Conservation (phyloP, 2,113 vertebrate genomes). For the Egretta garzetta region DNA sequence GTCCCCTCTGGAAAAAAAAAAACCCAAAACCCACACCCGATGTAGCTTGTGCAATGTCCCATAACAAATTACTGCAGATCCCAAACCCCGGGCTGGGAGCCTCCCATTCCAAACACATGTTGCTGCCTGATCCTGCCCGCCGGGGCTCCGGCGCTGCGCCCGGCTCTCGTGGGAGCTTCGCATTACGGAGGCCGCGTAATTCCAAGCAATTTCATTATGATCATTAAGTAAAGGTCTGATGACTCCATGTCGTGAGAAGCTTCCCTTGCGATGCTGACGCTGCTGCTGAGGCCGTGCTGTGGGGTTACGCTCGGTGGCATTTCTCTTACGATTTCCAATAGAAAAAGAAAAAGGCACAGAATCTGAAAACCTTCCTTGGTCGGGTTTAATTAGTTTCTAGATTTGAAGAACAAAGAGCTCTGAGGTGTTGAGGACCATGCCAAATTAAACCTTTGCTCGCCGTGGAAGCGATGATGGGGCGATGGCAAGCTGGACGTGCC, state of each 20-base stretch:
- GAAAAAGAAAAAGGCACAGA: neutral
- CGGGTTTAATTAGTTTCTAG: neutral
- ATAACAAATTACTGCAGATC: neutral
- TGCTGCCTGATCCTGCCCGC: neutral
- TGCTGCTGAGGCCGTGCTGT: neutral
- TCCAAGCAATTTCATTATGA: neutral
- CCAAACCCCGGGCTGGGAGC: neutral
- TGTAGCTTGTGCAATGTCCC: neutral
- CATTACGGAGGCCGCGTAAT: rapidly evolving
- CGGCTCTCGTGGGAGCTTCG: neutral
- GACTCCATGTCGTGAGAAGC: neutral
- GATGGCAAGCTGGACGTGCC: neutral
- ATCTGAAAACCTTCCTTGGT: neutral
- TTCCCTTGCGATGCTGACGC: neutral
- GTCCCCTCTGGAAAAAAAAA: neutral
- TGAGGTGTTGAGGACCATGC: neutral
- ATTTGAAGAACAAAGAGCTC: neutral
- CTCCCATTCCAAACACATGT: neutral
- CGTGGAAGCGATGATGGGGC: neutral
- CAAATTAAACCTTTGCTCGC: neutral
- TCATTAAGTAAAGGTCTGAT: neutral
- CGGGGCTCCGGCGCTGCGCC: neutral
- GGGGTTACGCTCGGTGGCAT: rapidly evolving
- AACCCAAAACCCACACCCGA: rapidly evolving
- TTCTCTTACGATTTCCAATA: neutral